A percentile compares a stretch with the other conserved stretches of the same genome.
Evolutionary conservation across 2,888 invertebrate genomes (phyloP).

Genomic region (Sesia apiformis): DNA sequence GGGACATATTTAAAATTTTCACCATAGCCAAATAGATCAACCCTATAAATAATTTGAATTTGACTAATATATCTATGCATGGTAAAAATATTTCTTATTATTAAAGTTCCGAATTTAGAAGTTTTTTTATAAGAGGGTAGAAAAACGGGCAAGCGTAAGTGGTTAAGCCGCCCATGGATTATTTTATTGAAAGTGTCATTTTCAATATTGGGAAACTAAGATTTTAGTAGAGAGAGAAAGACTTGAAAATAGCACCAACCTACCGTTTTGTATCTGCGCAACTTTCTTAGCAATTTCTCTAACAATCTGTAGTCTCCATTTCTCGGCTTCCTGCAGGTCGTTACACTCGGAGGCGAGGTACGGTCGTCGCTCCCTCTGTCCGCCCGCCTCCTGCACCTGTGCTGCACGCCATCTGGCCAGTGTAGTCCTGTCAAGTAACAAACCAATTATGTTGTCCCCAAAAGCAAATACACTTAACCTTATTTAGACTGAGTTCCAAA

Average conservation of each 20-base stretch:
- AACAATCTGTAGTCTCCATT: slow-evolving; percentile 97
- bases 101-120: too few relatives aligned
- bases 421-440: slow-evolving; percentile 85
- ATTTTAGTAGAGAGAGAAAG: slow-evolving; percentile 5
- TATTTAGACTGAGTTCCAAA: too few relatives aligned
- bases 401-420: slow-evolving; percentile 98
- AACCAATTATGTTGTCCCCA: too few relatives aligned
- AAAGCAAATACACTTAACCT: too few relatives aligned
- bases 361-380: slow-evolving; percentile 90
- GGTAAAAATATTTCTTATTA: not conserved
- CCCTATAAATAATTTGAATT: not conserved
- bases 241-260: slow-evolving; percentile 5
- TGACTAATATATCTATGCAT: not conserved
- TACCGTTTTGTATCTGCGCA: slow-evolving; percentile 98
- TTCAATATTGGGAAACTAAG: not conserved
- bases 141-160: too few relatives aligned
- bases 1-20: not conserved
- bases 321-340: slow-evolving; percentile 93
- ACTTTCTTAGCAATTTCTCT: slow-evolving; percentile 98
- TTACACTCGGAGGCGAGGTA: slow-evolving; percentile 96
- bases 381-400: slow-evolving; percentile 92
- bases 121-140: too few relatives aligned
- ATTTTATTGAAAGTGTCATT: not conserved
- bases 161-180: not conserved
- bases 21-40: slow-evolving; percentile 41